A percentile compares a stretch with the other conserved stretches of the same genome.
These are phyloP conservation scores for Solenopsis fugax DNA, from an alignment of 1,140 invertebrate species.

Conservation along the genomic window DNA sequence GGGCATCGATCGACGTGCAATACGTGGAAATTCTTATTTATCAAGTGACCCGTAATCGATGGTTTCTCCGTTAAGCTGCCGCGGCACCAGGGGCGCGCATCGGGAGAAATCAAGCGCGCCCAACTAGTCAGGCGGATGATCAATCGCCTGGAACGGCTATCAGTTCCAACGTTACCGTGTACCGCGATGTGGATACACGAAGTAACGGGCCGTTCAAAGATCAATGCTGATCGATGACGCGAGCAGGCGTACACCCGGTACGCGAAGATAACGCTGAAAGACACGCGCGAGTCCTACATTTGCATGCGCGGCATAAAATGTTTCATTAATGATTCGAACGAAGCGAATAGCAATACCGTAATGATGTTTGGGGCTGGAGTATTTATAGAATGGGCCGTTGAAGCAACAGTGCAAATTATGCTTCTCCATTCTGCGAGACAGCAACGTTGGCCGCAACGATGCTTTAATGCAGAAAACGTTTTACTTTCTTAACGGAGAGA, in stretches of 20 bases:
- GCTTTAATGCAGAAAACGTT: neutral
- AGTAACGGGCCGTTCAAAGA: slow-evolving; percentile 64
- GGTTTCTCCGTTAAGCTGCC: neutral
- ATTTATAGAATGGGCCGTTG: neutral
- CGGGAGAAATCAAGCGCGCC: slow-evolving; percentile 62
- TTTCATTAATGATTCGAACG: neutral
- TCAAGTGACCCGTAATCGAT: slow-evolving; percentile 48
- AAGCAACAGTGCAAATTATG: neutral
- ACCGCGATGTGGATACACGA: slow-evolving; percentile 21
- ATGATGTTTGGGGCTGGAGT: neutral
- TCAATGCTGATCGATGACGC: slow-evolving; percentile 57
- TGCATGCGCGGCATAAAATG: neutral
- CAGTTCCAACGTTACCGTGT: slow-evolving; percentile 33
- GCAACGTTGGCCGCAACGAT: neutral
- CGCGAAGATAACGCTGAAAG: neutral
- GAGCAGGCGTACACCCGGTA: neutral
- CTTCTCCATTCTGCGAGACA: neutral
- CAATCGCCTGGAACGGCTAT: slow-evolving; percentile 66
- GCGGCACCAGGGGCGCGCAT: neutral
- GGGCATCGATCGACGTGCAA: slow-evolving; percentile 4
- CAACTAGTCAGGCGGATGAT: slow-evolving; percentile 62
- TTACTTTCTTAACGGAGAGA: neutral
- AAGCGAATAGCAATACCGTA: neutral
- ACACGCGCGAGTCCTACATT: neutral
- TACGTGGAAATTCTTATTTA: slow-evolving; percentile 56